Evolutionary conservation across 1,140 invertebrate species (phyloP).

Genomic region (Diachasmimorpha longicaudata): DNA sequence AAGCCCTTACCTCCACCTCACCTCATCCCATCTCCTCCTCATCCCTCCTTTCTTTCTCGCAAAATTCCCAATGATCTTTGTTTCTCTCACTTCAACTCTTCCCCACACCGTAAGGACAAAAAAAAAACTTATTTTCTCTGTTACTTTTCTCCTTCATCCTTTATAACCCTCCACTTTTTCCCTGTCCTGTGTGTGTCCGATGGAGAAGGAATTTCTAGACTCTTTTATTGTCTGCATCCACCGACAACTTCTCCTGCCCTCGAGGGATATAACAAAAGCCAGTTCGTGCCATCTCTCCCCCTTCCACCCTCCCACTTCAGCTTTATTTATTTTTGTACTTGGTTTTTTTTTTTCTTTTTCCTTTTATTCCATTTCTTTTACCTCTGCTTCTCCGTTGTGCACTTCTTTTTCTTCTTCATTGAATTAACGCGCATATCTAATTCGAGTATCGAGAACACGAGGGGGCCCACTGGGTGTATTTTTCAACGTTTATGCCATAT

Average conservation of each 20-base stretch:
- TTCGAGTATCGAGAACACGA: conserved; percentile 6
- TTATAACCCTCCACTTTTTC: not conserved
- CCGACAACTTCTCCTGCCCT: conserved; percentile 6
- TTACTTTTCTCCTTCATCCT: not conserved
- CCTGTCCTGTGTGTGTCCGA: not conserved
- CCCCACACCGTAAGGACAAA: not conserved
- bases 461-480: not conserved
- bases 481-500: conserved; percentile 15
- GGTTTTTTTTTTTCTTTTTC: not conserved
- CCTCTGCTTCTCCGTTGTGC: not conserved
- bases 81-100: not conserved
- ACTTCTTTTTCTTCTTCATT: conserved; percentile 9
- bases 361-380: not conserved
- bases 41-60: not conserved
- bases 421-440: conserved; percentile 17
- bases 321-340: not conserved
- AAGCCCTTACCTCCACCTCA: not conserved
- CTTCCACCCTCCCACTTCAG: not conserved
- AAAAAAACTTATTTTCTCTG: conserved; percentile 9
- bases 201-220: conserved; percentile 11
- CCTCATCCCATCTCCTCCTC: not conserved
- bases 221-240: conserved; percentile 14
- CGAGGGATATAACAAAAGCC: conserved; percentile 8
- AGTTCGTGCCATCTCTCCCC: conserved; percentile 1
- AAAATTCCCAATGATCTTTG: not conserved